These are phyloP conservation scores for Phasianus colchicus DNA, from an alignment of 2,113 vertebrate genomes.

Conservation along the genomic window DNA sequence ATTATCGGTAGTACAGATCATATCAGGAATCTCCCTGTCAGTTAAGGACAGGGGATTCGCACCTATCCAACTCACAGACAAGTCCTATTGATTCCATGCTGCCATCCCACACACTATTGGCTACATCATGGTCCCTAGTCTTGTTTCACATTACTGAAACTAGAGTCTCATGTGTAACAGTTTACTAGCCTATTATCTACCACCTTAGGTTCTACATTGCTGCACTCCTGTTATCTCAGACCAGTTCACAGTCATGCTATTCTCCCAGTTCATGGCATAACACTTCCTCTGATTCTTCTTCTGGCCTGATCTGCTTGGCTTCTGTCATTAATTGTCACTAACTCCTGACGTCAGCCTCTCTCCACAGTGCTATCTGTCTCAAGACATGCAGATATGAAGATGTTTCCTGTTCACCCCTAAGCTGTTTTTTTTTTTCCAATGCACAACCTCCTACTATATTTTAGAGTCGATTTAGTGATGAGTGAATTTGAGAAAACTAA, in stretches of 20 bases:
- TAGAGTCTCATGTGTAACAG: neutral
- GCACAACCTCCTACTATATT: neutral
- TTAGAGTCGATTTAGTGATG: neutral
- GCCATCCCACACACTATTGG: neutral
- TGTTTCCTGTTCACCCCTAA: neutral
- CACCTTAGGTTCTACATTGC: neutral
- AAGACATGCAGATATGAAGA: fast-evolving
- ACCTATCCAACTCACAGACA: neutral
- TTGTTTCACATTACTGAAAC: neutral
- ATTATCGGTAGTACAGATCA: neutral
- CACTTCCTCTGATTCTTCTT: neutral
- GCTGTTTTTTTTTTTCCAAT: neutral
- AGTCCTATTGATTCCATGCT: neutral
- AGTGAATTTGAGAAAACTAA: neutral
- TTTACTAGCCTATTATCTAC: neutral
- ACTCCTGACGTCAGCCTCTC: neutral
- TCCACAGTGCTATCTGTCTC: neutral
- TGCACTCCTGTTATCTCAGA: neutral
- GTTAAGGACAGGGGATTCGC: neutral
- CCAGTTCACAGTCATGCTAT: neutral
- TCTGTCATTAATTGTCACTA: neutral
- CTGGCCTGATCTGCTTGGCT: neutral
- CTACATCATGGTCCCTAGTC: neutral
- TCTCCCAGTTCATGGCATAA: neutral
- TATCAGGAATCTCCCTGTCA: neutral